phyloP scores from a whole-genome alignment of 2,797 vertebrate species.

The Myotis pilosus region DNA sequence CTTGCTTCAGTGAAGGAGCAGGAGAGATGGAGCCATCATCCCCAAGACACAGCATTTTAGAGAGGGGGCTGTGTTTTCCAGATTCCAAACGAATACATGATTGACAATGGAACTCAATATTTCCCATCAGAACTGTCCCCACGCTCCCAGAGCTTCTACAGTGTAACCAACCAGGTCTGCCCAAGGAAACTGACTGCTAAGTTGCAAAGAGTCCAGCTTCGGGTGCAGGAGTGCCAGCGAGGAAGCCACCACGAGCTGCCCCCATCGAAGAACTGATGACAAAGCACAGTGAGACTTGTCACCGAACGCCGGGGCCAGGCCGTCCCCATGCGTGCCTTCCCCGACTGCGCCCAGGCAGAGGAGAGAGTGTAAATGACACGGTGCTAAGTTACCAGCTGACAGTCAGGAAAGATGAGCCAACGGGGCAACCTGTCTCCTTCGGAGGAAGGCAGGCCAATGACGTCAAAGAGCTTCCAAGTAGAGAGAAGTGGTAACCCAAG shows the following conservation, averaged over 20 bases:
- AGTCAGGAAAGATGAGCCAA: slow-evolving; percentile 19
- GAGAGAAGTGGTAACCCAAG: slow-evolving; percentile 21
- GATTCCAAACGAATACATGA: neutral
- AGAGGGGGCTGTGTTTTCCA: neutral
- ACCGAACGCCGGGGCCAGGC: neutral
- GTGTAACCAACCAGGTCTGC: neutral
- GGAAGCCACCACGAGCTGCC: neutral
- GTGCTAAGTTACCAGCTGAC: neutral
- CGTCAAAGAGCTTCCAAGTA: neutral
- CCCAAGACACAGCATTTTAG: neutral
- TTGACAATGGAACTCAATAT: fast-evolving
- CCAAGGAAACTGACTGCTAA: neutral
- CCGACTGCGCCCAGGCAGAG: neutral
- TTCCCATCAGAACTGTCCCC: neutral
- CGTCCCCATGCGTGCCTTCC: neutral
- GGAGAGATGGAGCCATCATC: neutral
- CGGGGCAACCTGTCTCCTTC: slow-evolving; percentile 38
- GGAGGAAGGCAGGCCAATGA: slow-evolving; percentile 24
- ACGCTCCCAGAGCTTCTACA: neutral
- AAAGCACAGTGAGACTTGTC: neutral
- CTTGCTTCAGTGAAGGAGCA: neutral
- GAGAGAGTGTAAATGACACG: slow-evolving; percentile 1
- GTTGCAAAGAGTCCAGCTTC: neutral
- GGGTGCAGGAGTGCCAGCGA: fast-evolving
- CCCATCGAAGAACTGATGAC: fast-evolving